A percentile compares a stretch with the other conserved stretches of the same genome.
These are phyloP conservation scores for Anolis carolinensis DNA, from an alignment of 2,113 vertebrate genomes.

Conservation along the genomic window DNA sequence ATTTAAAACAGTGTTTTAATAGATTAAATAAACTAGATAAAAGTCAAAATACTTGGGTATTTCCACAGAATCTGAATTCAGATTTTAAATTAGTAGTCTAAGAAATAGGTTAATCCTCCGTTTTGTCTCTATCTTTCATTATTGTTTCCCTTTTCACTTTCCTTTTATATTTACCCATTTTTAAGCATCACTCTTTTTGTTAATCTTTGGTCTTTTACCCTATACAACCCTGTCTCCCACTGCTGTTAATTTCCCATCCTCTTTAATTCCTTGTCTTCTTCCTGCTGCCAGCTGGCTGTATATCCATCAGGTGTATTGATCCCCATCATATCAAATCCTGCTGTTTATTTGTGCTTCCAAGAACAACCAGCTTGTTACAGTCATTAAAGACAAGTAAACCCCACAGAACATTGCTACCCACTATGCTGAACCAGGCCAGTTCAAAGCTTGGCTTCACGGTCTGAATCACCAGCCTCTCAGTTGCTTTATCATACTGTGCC, in stretches of 20 bases:
- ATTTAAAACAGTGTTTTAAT: too few relatives aligned
- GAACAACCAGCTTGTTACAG: not conserved
- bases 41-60: too few relatives aligned
- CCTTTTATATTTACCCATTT: not conserved
- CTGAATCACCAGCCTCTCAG: not conserved
- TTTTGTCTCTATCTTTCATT: not conserved
- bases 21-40: too few relatives aligned
- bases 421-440: not conserved
- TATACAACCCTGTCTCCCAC: not conserved
- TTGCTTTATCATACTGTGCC: not conserved
- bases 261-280: not conserved
- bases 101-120: not conserved
- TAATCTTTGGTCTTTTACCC: rapidly evolving
- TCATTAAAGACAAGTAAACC: not conserved
- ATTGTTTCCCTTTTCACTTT: not conserved
- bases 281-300: not conserved
- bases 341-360: not conserved
- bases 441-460: not conserved
- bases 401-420: not conserved
- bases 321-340: not conserved
- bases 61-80: too few relatives aligned
- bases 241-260: not conserved
- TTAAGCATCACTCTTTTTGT: not conserved
- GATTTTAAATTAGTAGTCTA: not conserved
- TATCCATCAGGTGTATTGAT: not conserved